Evolutionary conservation across 2,888 invertebrate species (phyloP), one percentile per base, ranked within the genome.

Genomic region (Pemphredon lugubris): DNA sequence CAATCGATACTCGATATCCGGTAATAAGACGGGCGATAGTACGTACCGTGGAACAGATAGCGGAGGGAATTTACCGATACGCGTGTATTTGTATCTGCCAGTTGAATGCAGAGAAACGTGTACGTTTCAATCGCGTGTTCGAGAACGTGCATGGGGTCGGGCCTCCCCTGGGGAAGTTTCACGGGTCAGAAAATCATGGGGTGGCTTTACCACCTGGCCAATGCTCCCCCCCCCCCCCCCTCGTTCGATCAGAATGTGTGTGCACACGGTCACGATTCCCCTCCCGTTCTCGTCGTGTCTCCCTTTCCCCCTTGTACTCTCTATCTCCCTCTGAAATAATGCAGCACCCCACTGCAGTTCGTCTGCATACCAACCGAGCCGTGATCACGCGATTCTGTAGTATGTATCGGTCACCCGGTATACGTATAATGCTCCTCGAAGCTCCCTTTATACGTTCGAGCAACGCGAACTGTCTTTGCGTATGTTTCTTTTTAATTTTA

Each of bases 151-250:
- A 60, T 48, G 42, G 59, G 64, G 57, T 39, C 54, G 60, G n/a
- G 20, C 21, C 51, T 42, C 58, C 40, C 66, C 42, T 14, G 63
- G 66, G 77, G 66, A 80, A 79, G 80, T 83, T 81, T 79, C 78
- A 77, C 79, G 79, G 81, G 83, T 80, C 82, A 82, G 84, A 86
- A 85, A 86, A 86, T 85, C 84, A 84, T 81, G 84, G 87, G 86
- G 86, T 83, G 81, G 82, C 77, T 80, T 81, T 79, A 79, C 86
- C 85, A 86, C 84, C 86, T 86, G 86, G 86, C 76, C 81, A 79
- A 78, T 83, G 78, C 57, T 55, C 74, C 53, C 51, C 69, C 48
- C 53, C 44, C 20, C 58, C 74, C 53, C 51, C 69, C 48, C 53
- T 47, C 20, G 30, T 63, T n/a, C 60, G 39, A 44, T 11, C 20